Conservation (phyloP, 1,140 invertebrate species). For the Dinoponera quadriceps region DNA sequence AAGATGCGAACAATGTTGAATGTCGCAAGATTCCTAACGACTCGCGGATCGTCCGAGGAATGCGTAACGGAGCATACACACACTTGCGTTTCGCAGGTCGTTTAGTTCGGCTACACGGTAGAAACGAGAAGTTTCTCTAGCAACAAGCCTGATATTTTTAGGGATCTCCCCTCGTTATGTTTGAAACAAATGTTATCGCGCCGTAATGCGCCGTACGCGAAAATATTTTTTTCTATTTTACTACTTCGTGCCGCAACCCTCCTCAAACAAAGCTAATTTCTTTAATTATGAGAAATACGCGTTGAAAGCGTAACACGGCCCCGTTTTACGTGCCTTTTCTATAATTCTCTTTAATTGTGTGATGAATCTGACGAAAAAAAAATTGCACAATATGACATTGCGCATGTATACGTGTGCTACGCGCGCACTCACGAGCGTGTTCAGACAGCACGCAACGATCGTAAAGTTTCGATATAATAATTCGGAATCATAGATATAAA, state of each 20-base stretch:
- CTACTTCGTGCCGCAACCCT: neutral
- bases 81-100: too few relatives aligned
- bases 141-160: conserved; percentile 26
- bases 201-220: neutral
- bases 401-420: too few relatives aligned
- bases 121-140: neutral
- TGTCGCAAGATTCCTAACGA: too few relatives aligned
- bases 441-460: conserved; percentile 3
- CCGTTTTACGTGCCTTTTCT: conserved; percentile 39
- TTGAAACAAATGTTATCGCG: conserved; percentile 1
- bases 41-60: too few relatives aligned
- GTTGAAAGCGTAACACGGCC: conserved; percentile 2
- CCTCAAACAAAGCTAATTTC: conserved; percentile 48
- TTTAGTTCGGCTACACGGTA: neutral
- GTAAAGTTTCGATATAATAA: conserved; percentile 44
- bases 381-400: neutral
- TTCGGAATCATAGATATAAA: conserved; percentile 46
- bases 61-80: too few relatives aligned
- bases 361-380: conserved; percentile 9
- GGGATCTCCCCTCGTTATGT: neutral
- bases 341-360: conserved; percentile 28
- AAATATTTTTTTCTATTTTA: conserved; percentile 55
- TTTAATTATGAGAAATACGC: conserved; percentile 41
- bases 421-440: neutral
- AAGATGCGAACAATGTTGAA: too few relatives aligned